Base-by-base conservation (phyloP, 2,888 invertebrate species). In the Dicroscelio sp. region DNA sequence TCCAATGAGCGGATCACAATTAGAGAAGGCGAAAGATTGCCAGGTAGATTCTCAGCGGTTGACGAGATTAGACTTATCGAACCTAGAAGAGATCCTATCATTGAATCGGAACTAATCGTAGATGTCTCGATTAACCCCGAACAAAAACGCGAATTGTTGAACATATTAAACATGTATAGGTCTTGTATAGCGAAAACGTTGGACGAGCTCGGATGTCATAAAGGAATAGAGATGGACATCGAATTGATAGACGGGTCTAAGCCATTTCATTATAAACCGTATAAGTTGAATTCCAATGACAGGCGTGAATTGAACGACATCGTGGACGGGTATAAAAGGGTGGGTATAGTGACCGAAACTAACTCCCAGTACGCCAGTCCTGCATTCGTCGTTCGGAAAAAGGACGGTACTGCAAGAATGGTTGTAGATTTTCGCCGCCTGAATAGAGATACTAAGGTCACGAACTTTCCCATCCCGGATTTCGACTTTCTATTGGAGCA, bases 391-490 rank as follows among this genome's bases (percentile, higher is more conserved):
- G 82, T 82, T 0, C 67, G 69, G 17, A 82, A 82, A 23, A 69
- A 52, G 30, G 69, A 82, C 48, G 82, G 82, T 5, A 17, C 69
- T 1, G n/a, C 35, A 20, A 31, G 67, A 17, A 73, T 73, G 73
- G 73, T 73, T 4, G 73, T 73, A 14, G 43, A 73, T 27, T 73
- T 27, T 48, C 23, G 73, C 23, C 60, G 78, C 2, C 33, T 78
- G 27, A 78, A 60, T 30, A 2, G 23, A 25, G 25, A 27, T n/a
- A 78, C 78, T 20, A 78, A 60, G 14, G 20, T 58, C 1, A 20
- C 60, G 30, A 78, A 78, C 33, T 78, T 78, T 78, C 65, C 79
- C 5, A 65, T 79, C 6, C 79, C 60, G 6, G 52, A 78, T 38
- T 55, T 78, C 12, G 76, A 76, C 33, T 48, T 2, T 14, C 20